Conservation (phyloP, 1,140 invertebrate species). For the Brachionus paranguensis region DNA sequence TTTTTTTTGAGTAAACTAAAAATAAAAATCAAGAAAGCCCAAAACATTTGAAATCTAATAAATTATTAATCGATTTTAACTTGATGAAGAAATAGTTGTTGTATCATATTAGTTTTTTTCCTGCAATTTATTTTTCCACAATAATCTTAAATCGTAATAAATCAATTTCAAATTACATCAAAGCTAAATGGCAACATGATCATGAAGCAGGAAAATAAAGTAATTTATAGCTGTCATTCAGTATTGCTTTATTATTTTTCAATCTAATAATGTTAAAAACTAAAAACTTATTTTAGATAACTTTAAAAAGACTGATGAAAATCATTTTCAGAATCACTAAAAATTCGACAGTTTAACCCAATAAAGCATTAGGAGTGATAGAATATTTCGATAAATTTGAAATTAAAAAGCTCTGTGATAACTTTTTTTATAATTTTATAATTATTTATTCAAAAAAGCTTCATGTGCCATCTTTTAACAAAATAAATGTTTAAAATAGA, state of each 20-base stretch:
- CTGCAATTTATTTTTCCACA: not conserved
- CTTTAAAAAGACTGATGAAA: too few relatives aligned
- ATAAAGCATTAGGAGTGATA: too few relatives aligned
- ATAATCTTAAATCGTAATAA: constrained; percentile 11
- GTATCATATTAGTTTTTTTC: not conserved
- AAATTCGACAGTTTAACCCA: too few relatives aligned
- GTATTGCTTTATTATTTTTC: not conserved
- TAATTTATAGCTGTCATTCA: not conserved
- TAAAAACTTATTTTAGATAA: not conserved
- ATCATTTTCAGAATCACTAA: too few relatives aligned
- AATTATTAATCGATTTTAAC: constrained; percentile 25
- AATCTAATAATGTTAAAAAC: not conserved
- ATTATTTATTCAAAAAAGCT: too few relatives aligned
- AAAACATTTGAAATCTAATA: constrained; percentile 28
- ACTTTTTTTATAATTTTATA: too few relatives aligned
- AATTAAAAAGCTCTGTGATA: too few relatives aligned
- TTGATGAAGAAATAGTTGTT: not conserved
- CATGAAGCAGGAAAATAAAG: not conserved
- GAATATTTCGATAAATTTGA: too few relatives aligned
- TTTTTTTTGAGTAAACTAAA: not conserved
- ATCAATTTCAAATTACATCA: constrained; percentile 16
- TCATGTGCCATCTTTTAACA: not conserved
- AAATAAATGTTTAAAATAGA: too few relatives aligned
- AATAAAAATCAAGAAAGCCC: constrained; percentile 8
- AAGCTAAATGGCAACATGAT: not conserved